A percentile compares a stretch with the other conserved stretches of the same genome.
phyloP scores from a whole-genome alignment of 1,140 invertebrate species.

The Mactra quadrangularis region DNA sequence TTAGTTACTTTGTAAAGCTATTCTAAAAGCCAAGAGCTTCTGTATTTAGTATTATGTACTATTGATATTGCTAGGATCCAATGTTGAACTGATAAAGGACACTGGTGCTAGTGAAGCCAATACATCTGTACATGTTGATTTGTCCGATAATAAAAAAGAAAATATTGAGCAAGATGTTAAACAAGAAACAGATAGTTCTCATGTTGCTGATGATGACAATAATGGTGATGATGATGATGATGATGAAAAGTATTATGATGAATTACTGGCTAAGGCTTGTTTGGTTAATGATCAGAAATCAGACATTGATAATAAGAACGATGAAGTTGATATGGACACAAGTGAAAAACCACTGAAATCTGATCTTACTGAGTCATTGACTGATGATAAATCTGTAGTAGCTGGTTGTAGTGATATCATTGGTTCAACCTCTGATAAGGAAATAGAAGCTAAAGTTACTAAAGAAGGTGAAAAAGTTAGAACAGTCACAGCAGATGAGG shows the following conservation, averaged over 20 bases:
- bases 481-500: neutral
- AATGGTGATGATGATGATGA: neutral
- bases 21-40: too few relatives aligned
- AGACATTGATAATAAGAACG: neutral
- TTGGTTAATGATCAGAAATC: neutral
- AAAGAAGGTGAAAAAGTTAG: neutral
- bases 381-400: neutral
- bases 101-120: too few relatives aligned
- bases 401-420: neutral
- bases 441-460: neutral
- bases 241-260: conserved; percentile 32
- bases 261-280: conserved; percentile 15
- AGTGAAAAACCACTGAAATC: too few relatives aligned
- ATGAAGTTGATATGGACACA: neutral
- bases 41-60: too few relatives aligned
- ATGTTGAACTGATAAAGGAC: too few relatives aligned
- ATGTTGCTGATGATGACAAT: neutral
- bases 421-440: neutral
- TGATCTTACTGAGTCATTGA: neutral
- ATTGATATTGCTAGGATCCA: too few relatives aligned
- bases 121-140: too few relatives aligned
- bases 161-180: too few relatives aligned
- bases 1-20: too few relatives aligned
- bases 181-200: too few relatives aligned
- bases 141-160: too few relatives aligned